These are phyloP conservation scores for Mesaphorura yosii DNA, from an alignment of 1,140 invertebrate species.

Conservation along the genomic window DNA sequence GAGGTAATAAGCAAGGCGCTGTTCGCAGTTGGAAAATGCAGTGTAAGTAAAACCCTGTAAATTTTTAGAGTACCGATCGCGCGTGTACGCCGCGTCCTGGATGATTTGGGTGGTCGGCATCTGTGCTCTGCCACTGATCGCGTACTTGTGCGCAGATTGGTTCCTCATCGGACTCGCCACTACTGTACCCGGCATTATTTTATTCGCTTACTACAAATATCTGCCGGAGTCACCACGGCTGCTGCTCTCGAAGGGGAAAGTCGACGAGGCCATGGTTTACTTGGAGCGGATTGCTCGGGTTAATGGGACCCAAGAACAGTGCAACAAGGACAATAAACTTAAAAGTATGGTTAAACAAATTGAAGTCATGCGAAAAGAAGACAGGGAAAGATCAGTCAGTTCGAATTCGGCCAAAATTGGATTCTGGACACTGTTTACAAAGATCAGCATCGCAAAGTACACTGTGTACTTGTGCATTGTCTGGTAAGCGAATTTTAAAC, in stretches of 20 bases:
- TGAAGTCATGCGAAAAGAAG: constrained; percentile 1
- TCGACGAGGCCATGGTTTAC: constrained; percentile 53
- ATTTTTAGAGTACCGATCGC: constrained; percentile 18
- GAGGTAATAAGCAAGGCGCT: not conserved
- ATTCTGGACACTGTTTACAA: constrained; percentile 46
- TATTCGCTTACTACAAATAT: constrained; percentile 9
- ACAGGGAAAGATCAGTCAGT: constrained; percentile 17
- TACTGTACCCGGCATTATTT: constrained; percentile 12
- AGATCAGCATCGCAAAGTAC: constrained; percentile 44
- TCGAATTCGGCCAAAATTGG: constrained; percentile 36
- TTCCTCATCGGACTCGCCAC: constrained; percentile 20
- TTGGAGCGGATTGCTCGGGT: constrained; percentile 53
- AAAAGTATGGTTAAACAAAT: constrained; percentile 14
- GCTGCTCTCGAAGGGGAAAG: constrained; percentile 44
- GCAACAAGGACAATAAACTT: constrained; percentile 8
- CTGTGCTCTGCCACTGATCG: constrained; percentile 18
- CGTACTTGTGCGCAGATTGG: constrained; percentile 20
- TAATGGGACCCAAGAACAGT: constrained; percentile 40
- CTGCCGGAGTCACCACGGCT: constrained; percentile 42
- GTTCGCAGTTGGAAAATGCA: not conserved
- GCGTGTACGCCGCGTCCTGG: constrained; percentile 9
- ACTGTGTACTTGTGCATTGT: constrained; percentile 43
- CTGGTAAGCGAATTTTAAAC: constrained; percentile 34
- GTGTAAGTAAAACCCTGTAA: not conserved
- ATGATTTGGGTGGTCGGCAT: constrained; percentile 26